phyloP scores from a whole-genome alignment of 30 jellyfish, hydroid and myxozoan genomes.

The Pseudorhiza aurosa region DNA sequence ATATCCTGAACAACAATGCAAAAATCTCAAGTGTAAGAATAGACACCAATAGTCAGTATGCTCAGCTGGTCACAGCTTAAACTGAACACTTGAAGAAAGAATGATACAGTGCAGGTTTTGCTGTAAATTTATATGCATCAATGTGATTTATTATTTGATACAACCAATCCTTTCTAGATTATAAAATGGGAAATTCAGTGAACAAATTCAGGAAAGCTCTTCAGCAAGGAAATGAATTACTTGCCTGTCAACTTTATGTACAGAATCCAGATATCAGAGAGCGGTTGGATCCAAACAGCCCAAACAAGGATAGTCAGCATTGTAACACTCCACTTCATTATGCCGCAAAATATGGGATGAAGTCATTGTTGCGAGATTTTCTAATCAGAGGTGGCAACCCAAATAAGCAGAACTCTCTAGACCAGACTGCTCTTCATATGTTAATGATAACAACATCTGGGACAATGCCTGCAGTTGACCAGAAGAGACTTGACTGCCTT shows the following conservation, averaged over 20 bases:
- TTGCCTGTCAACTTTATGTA: conserved; percentile 65
- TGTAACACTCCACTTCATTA: conserved; percentile 67
- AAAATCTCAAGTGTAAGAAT: too few species aligned
- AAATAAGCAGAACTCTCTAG: conserved; percentile 46
- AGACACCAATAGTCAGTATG: too few species aligned
- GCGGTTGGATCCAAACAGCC: conserved; percentile 45
- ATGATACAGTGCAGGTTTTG: too few species aligned
- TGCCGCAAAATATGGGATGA: conserved; percentile 70
- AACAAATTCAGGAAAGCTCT: conserved; percentile 74
- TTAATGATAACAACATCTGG: conserved; percentile 54
- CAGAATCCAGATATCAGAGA: conserved; percentile 73
- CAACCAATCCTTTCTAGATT: too few species aligned
- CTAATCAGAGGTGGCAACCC: conserved; percentile 82
- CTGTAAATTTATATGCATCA: too few species aligned
- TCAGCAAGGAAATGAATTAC: conserved; percentile 63
- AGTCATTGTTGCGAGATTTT: conserved; percentile 65
- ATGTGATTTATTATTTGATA: not conserved
- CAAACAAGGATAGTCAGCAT: conserved; percentile 45
- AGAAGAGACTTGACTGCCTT: conserved; percentile 68
- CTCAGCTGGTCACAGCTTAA: too few species aligned
- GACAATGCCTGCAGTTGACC: conserved; percentile 15
- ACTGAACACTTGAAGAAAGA: too few species aligned
- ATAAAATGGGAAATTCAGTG: conserved; percentile 65
- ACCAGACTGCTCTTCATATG: conserved; percentile 67
- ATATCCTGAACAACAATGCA: too few species aligned